These are phyloP conservation scores for Aplochiton taeniatus DNA, from an alignment of 2,797 vertebrate species.

Conservation along the genomic window DNA sequence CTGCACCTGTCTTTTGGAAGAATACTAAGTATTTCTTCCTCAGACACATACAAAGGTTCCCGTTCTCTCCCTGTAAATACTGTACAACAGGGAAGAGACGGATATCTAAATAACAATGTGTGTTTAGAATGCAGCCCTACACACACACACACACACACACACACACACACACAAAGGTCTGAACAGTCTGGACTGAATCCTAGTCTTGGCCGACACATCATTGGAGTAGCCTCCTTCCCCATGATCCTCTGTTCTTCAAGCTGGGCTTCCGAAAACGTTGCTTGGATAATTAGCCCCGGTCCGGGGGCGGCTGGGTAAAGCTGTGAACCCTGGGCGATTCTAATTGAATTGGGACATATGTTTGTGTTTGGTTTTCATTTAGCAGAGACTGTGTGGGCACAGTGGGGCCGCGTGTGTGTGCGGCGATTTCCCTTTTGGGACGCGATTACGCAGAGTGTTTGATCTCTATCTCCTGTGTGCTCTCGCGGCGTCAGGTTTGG, in stretches of 20 bases:
- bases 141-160: slow-evolving; percentile 36
- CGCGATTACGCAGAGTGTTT: slow-evolving; percentile 67
- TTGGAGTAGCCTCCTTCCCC: slow-evolving; percentile 48
- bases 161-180: slow-evolving; percentile 35
- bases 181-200: slow-evolving; percentile 48
- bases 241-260: slow-evolving; percentile 52
- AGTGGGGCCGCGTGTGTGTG: slow-evolving; percentile 7
- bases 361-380: slow-evolving; percentile 74
- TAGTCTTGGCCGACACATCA: slow-evolving; percentile 32
- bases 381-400: slow-evolving; percentile 43
- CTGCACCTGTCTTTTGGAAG: no score
- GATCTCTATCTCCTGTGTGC: slow-evolving; percentile 60
- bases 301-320: slow-evolving; percentile 50
- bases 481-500: slow-evolving; percentile 69
- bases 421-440: slow-evolving; percentile 49
- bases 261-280: slow-evolving; percentile 26
- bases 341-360: slow-evolving; percentile 76
- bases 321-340: slow-evolving; percentile 49
- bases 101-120: slow-evolving; percentile 24
- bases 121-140: no score
- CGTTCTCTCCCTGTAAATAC: neutral
- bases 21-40: no score
- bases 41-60: no score
- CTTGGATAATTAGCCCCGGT: slow-evolving; percentile 57
- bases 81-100: slow-evolving; percentile 9